These are phyloP conservation scores for Pseudococcus viburni DNA, from an alignment of 2,888 invertebrate genomes.

Conservation along the genomic window DNA sequence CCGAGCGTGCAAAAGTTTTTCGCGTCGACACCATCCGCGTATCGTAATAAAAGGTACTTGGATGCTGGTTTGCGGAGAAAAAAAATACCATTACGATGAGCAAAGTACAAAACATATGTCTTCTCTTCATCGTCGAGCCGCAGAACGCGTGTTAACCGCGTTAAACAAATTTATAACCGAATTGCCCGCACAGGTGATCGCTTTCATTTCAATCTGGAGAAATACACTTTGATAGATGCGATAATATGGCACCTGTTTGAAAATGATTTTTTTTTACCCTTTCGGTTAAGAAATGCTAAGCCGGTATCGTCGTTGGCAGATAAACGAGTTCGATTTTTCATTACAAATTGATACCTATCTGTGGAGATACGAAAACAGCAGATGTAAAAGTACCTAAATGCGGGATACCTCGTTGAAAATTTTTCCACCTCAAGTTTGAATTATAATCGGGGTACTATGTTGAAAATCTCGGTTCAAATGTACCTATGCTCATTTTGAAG, in stretches of 20 bases:
- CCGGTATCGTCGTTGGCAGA: not conserved
- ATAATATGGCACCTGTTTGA: constrained; percentile 17
- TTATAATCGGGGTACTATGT: not conserved
- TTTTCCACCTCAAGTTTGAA: not conserved
- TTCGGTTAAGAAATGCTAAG: not conserved
- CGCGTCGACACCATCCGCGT: not conserved
- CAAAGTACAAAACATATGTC: not conserved
- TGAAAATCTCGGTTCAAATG: not conserved
- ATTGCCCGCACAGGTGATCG: not conserved
- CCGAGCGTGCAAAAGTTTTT: not conserved
- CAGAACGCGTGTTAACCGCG: not conserved
- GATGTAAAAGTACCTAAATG: not conserved
- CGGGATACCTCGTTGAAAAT: not conserved
- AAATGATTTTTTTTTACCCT: not conserved
- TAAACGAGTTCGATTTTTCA: not conserved
- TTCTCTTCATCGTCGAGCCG: not conserved
- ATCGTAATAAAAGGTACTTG: no score
- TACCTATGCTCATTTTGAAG: not conserved
- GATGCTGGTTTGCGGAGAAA: not conserved
- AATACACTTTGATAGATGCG: not conserved
- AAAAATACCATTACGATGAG: not conserved
- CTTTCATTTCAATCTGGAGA: not conserved
- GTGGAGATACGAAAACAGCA: not conserved
- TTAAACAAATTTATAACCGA: not conserved
- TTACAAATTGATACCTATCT: not conserved